Conservation (phyloP, 2,113 vertebrate species). For the Chinchilla lanigera region DNA sequence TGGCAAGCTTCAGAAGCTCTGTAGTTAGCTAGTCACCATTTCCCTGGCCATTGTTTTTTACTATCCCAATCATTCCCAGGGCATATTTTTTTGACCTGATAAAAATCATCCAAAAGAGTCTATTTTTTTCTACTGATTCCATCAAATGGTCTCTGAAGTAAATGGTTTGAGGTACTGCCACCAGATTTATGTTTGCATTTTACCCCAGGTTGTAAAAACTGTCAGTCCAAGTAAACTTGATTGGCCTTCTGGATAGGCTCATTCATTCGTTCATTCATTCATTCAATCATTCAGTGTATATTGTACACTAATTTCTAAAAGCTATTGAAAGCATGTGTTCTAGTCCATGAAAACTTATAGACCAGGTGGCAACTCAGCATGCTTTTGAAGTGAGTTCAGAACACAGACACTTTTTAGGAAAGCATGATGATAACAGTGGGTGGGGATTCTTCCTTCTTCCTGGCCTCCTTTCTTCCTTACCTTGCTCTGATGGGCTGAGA, state of each 20-base stretch:
- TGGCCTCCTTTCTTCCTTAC: slow-evolving; percentile 78
- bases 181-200: background rate
- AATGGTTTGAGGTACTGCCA: background rate
- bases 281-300: background rate
- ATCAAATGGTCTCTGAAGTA: background rate
- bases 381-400: background rate
- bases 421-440: background rate
- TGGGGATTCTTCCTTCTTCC: background rate
- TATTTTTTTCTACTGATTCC: background rate
- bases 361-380: background rate
- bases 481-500: slow-evolving; percentile 97
- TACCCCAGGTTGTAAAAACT: background rate
- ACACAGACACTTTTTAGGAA: background rate
- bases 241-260: background rate
- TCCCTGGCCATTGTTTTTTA: background rate
- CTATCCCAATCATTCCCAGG: background rate
- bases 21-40: background rate
- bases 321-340: background rate
- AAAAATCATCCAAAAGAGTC: background rate
- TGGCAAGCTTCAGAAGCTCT: background rate
- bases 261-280: background rate
- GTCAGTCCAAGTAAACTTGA: background rate
- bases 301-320: background rate
- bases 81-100: background rate
- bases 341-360: background rate